A percentile compares a stretch with the other conserved stretches of the same genome.
Evolutionary conservation across 2,888 invertebrate species (phyloP).

Genomic region (Drosophila monieri): DNA sequence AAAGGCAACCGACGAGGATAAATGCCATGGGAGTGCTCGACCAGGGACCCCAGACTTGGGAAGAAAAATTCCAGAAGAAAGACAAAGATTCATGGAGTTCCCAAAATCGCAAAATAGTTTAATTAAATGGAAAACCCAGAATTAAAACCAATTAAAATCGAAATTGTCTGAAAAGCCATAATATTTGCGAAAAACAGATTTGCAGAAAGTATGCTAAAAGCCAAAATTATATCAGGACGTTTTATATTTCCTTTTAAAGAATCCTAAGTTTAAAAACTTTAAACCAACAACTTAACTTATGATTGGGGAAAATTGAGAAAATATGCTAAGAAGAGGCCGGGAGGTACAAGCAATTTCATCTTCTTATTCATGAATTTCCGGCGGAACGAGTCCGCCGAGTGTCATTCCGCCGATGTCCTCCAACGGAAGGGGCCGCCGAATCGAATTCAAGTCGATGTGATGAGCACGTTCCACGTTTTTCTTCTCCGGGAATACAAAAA

Average conservation of each 20-base stretch:
- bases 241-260: neutral
- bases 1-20: conserved; percentile 6
- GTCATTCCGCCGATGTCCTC: conserved; percentile 52
- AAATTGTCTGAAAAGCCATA: neutral
- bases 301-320: conserved; percentile 8
- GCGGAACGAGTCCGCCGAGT: conserved; percentile 67
- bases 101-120: neutral
- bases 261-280: neutral
- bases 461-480: conserved; percentile 62
- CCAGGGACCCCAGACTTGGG: conserved; percentile 6
- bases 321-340: conserved; percentile 44
- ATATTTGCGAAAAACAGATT: neutral
- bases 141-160: neutral
- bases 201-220: neutral
- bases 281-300: conserved; percentile 4
- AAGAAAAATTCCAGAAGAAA: neutral
- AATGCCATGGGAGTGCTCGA: neutral
- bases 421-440: conserved; percentile 33
- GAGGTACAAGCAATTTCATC: conserved; percentile 57
- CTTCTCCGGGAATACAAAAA: conserved; percentile 12
- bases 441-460: conserved; percentile 55
- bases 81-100: neutral
- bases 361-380: conserved; percentile 67
- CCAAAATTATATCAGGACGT: no score
- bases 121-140: neutral